A percentile compares a stretch with the other conserved stretches of the same genome.
These are phyloP conservation scores for Polyploca ridens DNA, from an alignment of 2,888 invertebrate species.

Conservation along the genomic window DNA sequence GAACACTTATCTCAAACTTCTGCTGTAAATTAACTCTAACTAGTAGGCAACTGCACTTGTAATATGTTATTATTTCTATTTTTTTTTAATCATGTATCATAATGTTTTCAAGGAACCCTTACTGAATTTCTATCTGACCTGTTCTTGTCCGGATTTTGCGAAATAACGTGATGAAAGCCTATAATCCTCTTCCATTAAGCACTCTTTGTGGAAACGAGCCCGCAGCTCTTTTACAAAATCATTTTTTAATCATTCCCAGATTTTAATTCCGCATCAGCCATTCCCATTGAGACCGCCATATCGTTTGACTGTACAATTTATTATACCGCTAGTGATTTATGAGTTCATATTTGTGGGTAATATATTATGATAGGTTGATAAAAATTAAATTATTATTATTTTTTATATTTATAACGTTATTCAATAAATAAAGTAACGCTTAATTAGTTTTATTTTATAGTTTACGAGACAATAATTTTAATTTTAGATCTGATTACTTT, in stretches of 20 bases:
- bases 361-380: background rate
- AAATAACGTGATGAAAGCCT: constrained; percentile 60
- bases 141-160: constrained; percentile 41
- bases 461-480: no score
- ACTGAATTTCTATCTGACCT: background rate
- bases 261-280: constrained; percentile 33
- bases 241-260: constrained; percentile 45
- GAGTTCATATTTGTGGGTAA: background rate
- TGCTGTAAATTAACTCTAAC: no score
- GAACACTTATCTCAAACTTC: no score
- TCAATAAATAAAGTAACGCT: no score
- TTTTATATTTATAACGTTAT: no score
- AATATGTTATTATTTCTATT: no score
- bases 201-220: constrained; percentile 57
- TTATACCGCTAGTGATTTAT: constrained; percentile 10
- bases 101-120: background rate
- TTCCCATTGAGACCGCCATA: constrained; percentile 3
- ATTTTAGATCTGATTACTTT: no score
- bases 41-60: no score
- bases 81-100: no score
- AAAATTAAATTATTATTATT: background rate
- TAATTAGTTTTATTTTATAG: no score
- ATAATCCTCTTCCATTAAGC: constrained; percentile 67
- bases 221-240: constrained; percentile 47
- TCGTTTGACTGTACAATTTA: constrained; percentile 9